Evolutionary conservation across 2,888 invertebrate species (phyloP).

Genomic region (Phasia obesa): DNA sequence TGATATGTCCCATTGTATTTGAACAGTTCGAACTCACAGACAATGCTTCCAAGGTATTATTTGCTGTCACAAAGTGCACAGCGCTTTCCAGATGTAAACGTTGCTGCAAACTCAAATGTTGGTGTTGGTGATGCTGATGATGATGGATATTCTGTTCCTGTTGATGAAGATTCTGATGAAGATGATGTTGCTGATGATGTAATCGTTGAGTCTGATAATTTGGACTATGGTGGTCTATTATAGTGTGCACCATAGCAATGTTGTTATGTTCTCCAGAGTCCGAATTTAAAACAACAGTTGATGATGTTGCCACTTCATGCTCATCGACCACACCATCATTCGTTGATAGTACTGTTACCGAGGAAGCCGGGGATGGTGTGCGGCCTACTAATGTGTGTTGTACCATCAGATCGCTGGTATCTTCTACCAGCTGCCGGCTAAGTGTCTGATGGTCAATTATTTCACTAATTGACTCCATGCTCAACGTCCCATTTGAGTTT

Average conservation of each 20-base stretch:
- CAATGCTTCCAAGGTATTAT: constrained; percentile 77
- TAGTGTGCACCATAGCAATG: constrained; percentile 79
- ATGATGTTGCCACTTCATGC: constrained; percentile 49
- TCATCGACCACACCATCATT: constrained; percentile 68
- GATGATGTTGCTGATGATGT: constrained; percentile 66
- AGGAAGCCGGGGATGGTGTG: constrained; percentile 74
- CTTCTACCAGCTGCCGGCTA: constrained; percentile 82
- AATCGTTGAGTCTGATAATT: constrained; percentile 73
- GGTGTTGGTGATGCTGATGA: constrained; percentile 69
- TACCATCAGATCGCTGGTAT: constrained; percentile 78
- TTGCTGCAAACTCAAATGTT: constrained; percentile 73
- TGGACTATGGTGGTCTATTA: constrained; percentile 77
- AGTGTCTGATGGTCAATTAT: constrained; percentile 85
- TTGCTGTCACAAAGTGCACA: constrained; percentile 76
- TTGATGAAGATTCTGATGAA: constrained; percentile 68
- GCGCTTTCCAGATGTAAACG: constrained; percentile 73
- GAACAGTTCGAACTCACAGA: constrained; percentile 74
- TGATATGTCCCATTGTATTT: constrained; percentile 72
- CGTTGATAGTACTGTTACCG: constrained; percentile 58
- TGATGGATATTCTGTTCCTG: constrained; percentile 72
- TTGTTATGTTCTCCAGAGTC: constrained; percentile 73
- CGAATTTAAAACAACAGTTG: constrained; percentile 36
- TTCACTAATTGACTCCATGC: constrained; percentile 85
- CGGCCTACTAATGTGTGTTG: constrained; percentile 72
- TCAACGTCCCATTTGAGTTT: constrained; percentile 68